A percentile compares a stretch with the other conserved stretches of the same genome.
Evolutionary conservation across 1,140 invertebrate genomes (phyloP).

Genomic region (Cherax destructor): DNA sequence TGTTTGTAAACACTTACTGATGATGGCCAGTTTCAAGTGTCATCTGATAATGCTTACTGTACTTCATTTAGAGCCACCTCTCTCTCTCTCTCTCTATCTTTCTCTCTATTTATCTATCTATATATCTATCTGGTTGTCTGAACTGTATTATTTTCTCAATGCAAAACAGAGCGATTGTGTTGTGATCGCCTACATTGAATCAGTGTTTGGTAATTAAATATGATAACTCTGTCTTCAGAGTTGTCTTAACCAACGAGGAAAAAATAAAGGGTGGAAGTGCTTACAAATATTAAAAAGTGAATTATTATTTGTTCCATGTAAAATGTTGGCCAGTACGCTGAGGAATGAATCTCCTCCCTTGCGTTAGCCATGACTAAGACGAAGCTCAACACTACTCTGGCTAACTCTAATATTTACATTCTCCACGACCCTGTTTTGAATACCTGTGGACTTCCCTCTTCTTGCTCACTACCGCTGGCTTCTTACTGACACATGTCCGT

Average conservation of each 20-base stretch:
- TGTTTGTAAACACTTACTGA: too few species aligned
- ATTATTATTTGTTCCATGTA: neutral
- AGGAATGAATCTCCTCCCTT: neutral
- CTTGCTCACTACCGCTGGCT: neutral
- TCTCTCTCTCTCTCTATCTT: neutral
- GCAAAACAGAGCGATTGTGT: neutral
- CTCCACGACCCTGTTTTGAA: neutral
- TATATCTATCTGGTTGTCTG: too few species aligned
- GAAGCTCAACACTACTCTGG: neutral
- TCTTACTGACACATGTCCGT: conserved; percentile 63
- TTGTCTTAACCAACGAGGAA: neutral
- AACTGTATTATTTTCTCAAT: neutral
- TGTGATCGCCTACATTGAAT: neutral
- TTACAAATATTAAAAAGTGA: neutral
- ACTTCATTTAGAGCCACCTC: neutral
- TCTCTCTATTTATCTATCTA: too few species aligned
- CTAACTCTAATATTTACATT: conserved; percentile 8
- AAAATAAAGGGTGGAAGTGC: neutral
- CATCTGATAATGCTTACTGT: neutral
- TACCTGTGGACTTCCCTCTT: neutral
- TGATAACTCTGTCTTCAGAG: neutral
- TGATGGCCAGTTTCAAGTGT: neutral
- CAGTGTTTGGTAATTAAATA: neutral
- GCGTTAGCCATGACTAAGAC: neutral
- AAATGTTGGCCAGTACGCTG: neutral